Percentiles rank a stretch among this genome's conserved stretches.
phyloP scores from a whole-genome alignment of 1,140 invertebrate genomes.

The Aphaenogaster rudis region DNA sequence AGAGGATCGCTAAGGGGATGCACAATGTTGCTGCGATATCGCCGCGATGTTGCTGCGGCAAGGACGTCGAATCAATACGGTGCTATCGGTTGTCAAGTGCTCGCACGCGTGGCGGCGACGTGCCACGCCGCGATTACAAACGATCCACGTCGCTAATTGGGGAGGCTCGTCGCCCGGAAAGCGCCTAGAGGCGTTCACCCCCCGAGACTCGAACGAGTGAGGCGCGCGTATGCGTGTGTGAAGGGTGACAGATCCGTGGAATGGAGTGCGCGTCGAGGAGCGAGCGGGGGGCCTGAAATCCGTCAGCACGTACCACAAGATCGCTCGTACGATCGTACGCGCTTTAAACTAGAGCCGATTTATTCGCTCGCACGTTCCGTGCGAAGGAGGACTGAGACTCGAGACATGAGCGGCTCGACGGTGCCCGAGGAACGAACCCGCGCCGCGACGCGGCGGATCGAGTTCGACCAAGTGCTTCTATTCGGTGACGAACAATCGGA shows the following conservation, averaged over 20 bases:
- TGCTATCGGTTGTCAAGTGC: conserved; percentile 57
- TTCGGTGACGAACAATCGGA: conserved; percentile 66
- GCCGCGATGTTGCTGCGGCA: conserved; percentile 28
- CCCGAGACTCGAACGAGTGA: conserved; percentile 6
- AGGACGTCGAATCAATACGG: conserved; percentile 62
- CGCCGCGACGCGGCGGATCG: conserved; percentile 63
- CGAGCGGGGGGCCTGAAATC: background rate
- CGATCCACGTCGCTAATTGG: conserved; percentile 33
- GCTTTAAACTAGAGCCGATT: conserved; percentile 57
- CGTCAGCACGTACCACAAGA: conserved; percentile 2
- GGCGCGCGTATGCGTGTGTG: background rate
- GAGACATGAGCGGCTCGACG: conserved; percentile 63
- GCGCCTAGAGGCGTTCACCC: background rate
- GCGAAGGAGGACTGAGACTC: conserved; percentile 21
- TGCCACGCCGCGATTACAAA: conserved; percentile 24
- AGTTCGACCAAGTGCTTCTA: conserved; percentile 70
- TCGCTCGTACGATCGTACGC: conserved; percentile 27
- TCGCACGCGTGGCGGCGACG: conserved; percentile 37
- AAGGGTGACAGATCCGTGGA: background rate
- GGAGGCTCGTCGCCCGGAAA: background rate
- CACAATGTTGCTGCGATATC: conserved; percentile 56
- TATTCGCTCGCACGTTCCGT: background rate
- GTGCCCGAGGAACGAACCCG: conserved; percentile 62
- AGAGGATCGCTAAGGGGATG: conserved; percentile 45
- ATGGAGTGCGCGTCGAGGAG: conserved; percentile 1